Conservation (phyloP, 2,888 invertebrate genomes). For the Drosophila borborema region DNA sequence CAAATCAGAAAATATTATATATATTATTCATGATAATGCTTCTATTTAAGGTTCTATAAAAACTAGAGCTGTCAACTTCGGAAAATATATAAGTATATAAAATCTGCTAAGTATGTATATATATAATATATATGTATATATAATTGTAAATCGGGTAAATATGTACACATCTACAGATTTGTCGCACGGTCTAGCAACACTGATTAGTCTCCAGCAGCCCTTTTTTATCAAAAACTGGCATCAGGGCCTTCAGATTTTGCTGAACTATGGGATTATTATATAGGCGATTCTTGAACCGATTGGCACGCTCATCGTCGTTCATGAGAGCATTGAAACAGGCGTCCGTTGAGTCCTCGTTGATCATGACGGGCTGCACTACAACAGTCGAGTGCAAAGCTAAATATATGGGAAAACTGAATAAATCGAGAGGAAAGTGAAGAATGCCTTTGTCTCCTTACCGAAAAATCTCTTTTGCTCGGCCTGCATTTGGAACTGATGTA, state of each 20-base stretch:
- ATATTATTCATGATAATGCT: too few species aligned
- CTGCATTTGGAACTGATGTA: constrained; percentile 78
- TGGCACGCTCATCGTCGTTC: constrained; percentile 82
- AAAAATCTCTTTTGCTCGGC: constrained; percentile 80
- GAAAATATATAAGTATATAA: too few species aligned
- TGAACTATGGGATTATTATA: constrained; percentile 82
- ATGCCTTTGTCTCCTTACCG: constrained; percentile 55
- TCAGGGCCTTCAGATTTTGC: constrained; percentile 77
- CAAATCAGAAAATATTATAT: too few species aligned
- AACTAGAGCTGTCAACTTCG: too few species aligned
- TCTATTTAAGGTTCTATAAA: too few species aligned
- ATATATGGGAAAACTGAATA: constrained; percentile 15
- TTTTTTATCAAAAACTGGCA: constrained; percentile 82
- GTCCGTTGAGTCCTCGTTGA: constrained; percentile 81
- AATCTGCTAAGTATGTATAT: too few species aligned
- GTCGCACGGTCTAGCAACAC: constrained; percentile 29
- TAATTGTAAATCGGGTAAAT: neutral
- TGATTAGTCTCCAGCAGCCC: constrained; percentile 83
- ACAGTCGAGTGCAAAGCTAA: constrained; percentile 80
- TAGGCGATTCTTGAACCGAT: constrained; percentile 79
- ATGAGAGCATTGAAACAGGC: constrained; percentile 83
- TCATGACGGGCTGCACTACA: constrained; percentile 82
- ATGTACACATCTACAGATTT: neutral
- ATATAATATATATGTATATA: too few species aligned
- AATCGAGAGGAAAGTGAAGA: fast-evolving